Base-by-base conservation (phyloP, 2,797 vertebrate species). In the Mormyrus hasselquistii region DNA sequence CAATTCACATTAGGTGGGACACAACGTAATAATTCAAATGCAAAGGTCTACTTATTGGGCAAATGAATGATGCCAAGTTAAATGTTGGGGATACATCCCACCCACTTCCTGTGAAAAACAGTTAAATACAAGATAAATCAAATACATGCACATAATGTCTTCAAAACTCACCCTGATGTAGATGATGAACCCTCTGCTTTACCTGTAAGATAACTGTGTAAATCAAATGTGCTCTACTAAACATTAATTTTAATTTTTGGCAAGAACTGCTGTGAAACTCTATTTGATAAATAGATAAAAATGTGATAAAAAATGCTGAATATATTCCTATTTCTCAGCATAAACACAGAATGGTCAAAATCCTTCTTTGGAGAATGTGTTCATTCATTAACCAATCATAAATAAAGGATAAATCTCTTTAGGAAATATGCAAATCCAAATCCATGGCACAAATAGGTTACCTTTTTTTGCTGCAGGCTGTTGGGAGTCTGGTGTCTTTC, bases 401-500 rank as follows among this genome's bases (percentile, higher is more conserved):
- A 38, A 73, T 73, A 41, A 76, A 76, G 69, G 5, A 76, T 76
- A 76, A 2, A 41, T 41, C 3, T 73, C 34, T 73, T 41, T 38
- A 73, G 69, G 34, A 41, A 41, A 41, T 16, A 38, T 19, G 25
- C 29, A 50, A 52, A 47, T 85, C 5, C 83, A 85, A 16, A 22
- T 50, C 22, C 49, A 52, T 12, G 47, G 44, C 22, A 52, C 19
- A 84, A 29, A 5, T 52, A 9, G n/a, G 94, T 96, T 97, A 0
- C 87, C 19, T 92, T 91, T 96, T 90, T 97, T 96, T 34, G 89
- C 87, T 4, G 92, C 89, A 0, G 91, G 65, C 10, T 93, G 91
- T 87, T 95, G 95, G 16, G 88, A 44, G 1, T 95, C 93, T 88
- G 88, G n/a, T 5, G 93, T 93, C 95, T 96, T 97, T 86, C 97